These are phyloP conservation scores for Valencia hispanica DNA, from an alignment of 2,797 vertebrate species.

Conservation along the genomic window DNA sequence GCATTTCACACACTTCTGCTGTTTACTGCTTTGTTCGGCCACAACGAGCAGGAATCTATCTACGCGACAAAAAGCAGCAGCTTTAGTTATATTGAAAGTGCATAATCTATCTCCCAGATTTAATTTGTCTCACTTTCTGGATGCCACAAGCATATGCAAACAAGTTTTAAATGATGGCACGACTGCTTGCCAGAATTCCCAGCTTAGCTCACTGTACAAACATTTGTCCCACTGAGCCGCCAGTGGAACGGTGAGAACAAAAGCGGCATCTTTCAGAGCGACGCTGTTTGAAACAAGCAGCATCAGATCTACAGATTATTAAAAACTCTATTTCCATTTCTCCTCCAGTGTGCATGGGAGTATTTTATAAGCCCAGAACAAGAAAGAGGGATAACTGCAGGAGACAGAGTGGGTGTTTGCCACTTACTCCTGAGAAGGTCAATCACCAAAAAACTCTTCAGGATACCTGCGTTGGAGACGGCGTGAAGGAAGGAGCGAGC, in stretches of 20 bases:
- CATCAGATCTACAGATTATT: slow-evolving; percentile 17
- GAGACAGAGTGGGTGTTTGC: neutral
- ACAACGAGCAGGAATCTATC: slow-evolving; percentile 28
- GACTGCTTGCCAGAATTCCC: slow-evolving; percentile 40
- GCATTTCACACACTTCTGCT: slow-evolving; percentile 17
- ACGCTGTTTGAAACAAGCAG: slow-evolving; percentile 17
- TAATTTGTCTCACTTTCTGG: slow-evolving; percentile 28
- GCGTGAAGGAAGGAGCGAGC: slow-evolving; percentile 13
- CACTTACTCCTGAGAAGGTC: slow-evolving; percentile 10
- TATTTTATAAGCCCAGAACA: slow-evolving; percentile 14
- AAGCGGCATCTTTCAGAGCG: slow-evolving; percentile 14
- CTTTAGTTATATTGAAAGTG: slow-evolving; percentile 17
- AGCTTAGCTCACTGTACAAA: slow-evolving; percentile 41
- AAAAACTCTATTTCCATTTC: slow-evolving; percentile 21
- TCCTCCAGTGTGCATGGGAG: neutral
- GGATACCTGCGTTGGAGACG: slow-evolving; percentile 9
- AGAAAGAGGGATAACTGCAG: neutral
- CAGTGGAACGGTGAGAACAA: slow-evolving; percentile 40
- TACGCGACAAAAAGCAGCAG: slow-evolving; percentile 19
- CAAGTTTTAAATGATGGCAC: slow-evolving; percentile 55
- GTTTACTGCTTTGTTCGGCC: slow-evolving; percentile 40
- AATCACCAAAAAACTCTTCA: slow-evolving; percentile 13
- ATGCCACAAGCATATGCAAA: slow-evolving; percentile 49
- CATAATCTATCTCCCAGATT: slow-evolving; percentile 37
- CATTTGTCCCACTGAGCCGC: slow-evolving; percentile 33